These are phyloP conservation scores for Tachycineta bicolor DNA, from an alignment of 2,113 vertebrate genomes.

Conservation along the genomic window DNA sequence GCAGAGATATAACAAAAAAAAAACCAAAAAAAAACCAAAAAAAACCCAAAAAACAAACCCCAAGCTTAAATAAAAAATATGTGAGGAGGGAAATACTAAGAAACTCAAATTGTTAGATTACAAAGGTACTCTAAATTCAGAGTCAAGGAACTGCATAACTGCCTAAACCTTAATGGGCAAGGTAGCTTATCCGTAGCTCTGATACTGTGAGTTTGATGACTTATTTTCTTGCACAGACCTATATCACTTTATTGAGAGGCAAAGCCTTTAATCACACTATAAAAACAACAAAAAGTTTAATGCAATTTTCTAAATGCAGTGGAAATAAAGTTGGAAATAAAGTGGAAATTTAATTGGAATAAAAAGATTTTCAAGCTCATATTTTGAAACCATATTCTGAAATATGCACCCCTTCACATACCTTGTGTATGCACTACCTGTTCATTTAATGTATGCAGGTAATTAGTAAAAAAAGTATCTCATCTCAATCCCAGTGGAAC, in stretches of 20 bases:
- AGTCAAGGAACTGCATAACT: not conserved
- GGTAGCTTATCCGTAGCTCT: not conserved
- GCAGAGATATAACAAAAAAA: not conserved
- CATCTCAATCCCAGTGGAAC: not conserved
- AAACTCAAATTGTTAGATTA: not conserved
- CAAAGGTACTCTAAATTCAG: not conserved
- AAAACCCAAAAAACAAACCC: too few species aligned
- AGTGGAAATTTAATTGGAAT: not conserved
- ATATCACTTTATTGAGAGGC: not conserved
- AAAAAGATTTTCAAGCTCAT: not conserved
- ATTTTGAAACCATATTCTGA: not conserved
- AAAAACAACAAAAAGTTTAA: not conserved
- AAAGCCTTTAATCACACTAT: not conserved
- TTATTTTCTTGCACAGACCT: not conserved
- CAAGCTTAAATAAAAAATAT: not conserved
- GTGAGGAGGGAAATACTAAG: not conserved
- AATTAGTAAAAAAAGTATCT: not conserved
- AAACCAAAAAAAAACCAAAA: too few species aligned
- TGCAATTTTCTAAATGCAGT: not conserved
- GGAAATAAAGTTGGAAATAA: not conserved
- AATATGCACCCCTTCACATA: not conserved
- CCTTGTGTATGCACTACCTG: not conserved
- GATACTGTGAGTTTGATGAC: not conserved
- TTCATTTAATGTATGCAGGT: not conserved
- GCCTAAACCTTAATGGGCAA: not conserved